phyloP scores from a whole-genome alignment of 2,888 invertebrate species.

The Lycaena phlaeas region DNA sequence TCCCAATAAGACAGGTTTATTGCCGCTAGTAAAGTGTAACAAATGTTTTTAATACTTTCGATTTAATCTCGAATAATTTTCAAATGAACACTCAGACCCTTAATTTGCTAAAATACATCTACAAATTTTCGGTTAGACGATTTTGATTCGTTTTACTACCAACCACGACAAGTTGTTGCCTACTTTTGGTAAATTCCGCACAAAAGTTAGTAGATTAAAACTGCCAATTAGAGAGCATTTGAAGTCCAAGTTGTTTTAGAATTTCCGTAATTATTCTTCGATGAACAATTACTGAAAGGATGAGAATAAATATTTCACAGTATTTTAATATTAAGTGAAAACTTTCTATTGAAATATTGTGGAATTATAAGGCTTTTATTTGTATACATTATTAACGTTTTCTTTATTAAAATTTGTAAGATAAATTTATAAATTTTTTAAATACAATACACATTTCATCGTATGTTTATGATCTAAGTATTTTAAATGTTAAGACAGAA shows the following conservation, averaged over 20 bases:
- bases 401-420: too few relatives aligned
- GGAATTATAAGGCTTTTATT: not conserved
- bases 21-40: not conserved
- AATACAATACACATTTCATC: too few relatives aligned
- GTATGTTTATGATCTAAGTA: too few relatives aligned
- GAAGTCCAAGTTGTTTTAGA: constrained; percentile 68
- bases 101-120: constrained; percentile 57
- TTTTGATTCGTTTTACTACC: constrained; percentile 59
- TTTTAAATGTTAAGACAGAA: too few relatives aligned
- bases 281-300: constrained; percentile 55
- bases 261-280: constrained; percentile 65
- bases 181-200: constrained; percentile 62
- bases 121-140: constrained; percentile 56
- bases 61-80: constrained; percentile 40
- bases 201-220: constrained; percentile 71
- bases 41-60: constrained; percentile 10
- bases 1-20: too few relatives aligned
- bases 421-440: too few relatives aligned
- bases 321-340: constrained; percentile 27
- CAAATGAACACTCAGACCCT: constrained; percentile 45
- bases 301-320: constrained; percentile 42
- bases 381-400: not conserved
- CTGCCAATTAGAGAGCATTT: constrained; percentile 70
- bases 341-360: constrained; percentile 4
- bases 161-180: constrained; percentile 64